These are phyloP conservation scores for Cydia pomonella DNA, from an alignment of 1,140 invertebrate species.

Conservation along the genomic window DNA sequence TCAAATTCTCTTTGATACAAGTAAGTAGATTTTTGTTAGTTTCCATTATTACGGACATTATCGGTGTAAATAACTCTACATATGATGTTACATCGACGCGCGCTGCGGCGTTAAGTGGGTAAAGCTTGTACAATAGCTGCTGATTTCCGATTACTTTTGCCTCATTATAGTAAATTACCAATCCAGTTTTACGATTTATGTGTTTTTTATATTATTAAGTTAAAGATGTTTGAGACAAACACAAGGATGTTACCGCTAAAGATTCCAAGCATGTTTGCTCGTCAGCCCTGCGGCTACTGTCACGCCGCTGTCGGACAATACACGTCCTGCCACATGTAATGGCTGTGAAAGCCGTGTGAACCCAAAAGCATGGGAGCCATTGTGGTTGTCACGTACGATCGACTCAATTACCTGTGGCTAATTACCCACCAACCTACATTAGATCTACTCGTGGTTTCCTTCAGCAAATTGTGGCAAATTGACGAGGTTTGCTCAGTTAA, in stretches of 20 bases:
- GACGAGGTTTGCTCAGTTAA: conserved; percentile 32
- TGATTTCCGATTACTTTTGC: no score
- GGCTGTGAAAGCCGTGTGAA: conserved; percentile 68
- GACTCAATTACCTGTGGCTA: conserved; percentile 61
- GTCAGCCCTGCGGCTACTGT: conserved; percentile 31
- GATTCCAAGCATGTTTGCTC: neutral
- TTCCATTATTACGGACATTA: no score
- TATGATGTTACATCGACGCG: no score
- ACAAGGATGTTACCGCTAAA: neutral
- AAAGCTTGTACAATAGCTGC: no score
- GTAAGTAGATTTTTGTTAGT: no score
- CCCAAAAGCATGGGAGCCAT: conserved; percentile 51
- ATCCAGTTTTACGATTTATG: no score
- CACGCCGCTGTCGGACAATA: conserved; percentile 37
- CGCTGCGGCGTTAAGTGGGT: no score
- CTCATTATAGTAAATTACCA: neutral
- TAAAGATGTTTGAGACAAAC: neutral
- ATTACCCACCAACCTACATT: conserved; percentile 54
- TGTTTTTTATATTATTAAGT: neutral
- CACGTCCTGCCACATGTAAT: conserved; percentile 61
- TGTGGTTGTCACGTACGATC: conserved; percentile 57
- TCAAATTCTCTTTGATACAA: no score
- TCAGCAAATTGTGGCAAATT: conserved; percentile 44
- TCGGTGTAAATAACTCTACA: no score
- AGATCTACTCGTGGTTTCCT: conserved; percentile 50